phyloP scores from a whole-genome alignment of 2,797 vertebrate genomes.

The Alosa sapidissima region DNA sequence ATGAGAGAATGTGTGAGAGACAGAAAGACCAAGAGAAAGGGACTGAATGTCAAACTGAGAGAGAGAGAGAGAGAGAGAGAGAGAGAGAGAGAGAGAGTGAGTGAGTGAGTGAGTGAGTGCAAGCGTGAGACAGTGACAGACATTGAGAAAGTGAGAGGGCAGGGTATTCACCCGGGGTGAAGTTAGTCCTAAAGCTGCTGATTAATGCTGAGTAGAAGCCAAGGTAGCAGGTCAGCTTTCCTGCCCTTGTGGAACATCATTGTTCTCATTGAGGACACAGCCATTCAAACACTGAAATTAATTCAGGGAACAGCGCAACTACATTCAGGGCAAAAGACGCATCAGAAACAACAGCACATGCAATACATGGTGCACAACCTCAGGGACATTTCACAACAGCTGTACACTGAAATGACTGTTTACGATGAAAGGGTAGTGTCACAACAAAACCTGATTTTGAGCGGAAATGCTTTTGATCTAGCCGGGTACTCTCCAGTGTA shows the following conservation, averaged over 20 bases:
- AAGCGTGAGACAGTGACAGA: background rate
- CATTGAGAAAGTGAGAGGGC: background rate
- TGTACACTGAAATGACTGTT: background rate
- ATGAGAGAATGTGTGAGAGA: background rate
- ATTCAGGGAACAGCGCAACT: background rate
- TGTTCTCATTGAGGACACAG: slow-evolving; percentile 14
- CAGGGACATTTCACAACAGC: background rate
- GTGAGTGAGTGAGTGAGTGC: background rate
- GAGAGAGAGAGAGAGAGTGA: background rate
- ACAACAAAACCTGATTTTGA: slow-evolving; percentile 1
- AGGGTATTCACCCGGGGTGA: background rate
- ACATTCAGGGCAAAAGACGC: background rate
- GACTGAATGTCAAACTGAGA: background rate
- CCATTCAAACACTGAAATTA: slow-evolving; percentile 3
- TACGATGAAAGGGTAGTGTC: background rate
- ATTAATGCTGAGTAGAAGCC: slow-evolving; percentile 31
- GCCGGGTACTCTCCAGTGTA: slow-evolving; percentile 1
- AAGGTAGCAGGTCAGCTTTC: slow-evolving; percentile 19
- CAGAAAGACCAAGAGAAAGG: background rate
- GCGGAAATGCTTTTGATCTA: background rate
- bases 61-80: background rate
- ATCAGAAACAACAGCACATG: background rate
- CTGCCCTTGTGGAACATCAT: slow-evolving; percentile 5
- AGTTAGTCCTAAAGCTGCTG: slow-evolving; percentile 29
- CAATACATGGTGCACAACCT: background rate